These are phyloP conservation scores for Scaptodrosophila latifasciaeformis DNA, from an alignment of 2,888 invertebrate species.

Conservation along the genomic window DNA sequence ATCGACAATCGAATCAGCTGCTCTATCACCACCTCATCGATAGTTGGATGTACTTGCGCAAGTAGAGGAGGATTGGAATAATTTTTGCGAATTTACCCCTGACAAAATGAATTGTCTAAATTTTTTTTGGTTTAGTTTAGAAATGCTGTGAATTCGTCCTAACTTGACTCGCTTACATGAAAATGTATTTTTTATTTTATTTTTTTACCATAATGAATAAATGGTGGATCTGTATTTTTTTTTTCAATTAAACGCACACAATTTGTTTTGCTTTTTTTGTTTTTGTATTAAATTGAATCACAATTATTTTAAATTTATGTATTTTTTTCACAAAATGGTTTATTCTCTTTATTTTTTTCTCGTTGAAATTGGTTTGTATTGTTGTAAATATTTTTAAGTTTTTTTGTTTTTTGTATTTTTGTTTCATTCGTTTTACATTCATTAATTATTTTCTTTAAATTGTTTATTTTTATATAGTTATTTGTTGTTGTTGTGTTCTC, in stretches of 20 bases:
- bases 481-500: slow-evolving; percentile 33
- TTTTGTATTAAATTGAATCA: no score
- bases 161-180: no score
- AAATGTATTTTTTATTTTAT: no score
- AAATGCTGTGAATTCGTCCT: no score
- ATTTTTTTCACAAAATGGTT: slow-evolving; percentile 57
- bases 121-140: no score
- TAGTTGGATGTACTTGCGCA: slow-evolving; percentile 17
- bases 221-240: no score
- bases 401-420: slow-evolving; percentile 29
- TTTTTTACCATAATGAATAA: no score
- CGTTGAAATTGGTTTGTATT: slow-evolving; percentile 59
- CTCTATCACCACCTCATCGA: slow-evolving; percentile 41
- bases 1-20: slow-evolving; percentile 9
- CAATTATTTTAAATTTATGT: slow-evolving; percentile 30
- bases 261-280: no score
- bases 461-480: slow-evolving; percentile 48
- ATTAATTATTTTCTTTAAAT: slow-evolving; percentile 38
- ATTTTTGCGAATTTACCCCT: not conserved
- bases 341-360: slow-evolving; percentile 48
- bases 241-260: no score
- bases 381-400: slow-evolving; percentile 58
- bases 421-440: slow-evolving; percentile 38
- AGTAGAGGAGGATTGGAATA: not conserved
- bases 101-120: no score